Percentiles rank a stretch among this genome's conserved stretches.
Evolutionary conservation across 2,113 vertebrate species (phyloP).

Genomic region (Cranoglanis bouderius): DNA sequence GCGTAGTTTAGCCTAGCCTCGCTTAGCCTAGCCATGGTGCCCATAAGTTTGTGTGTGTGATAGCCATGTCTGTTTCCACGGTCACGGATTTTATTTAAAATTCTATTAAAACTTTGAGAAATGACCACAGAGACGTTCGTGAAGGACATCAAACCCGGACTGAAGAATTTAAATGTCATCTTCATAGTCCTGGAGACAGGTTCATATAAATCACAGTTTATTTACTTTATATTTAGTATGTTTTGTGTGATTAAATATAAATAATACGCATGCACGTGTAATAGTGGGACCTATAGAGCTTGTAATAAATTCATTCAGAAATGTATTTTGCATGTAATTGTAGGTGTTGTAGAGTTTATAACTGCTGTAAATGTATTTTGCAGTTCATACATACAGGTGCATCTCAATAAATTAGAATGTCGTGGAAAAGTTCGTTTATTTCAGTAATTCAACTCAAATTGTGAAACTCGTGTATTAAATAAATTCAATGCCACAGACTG

Average conservation of each 20-base stretch:
- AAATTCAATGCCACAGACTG: too few relatives aligned
- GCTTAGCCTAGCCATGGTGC: background rate
- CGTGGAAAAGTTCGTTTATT: too few relatives aligned
- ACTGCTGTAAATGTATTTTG: background rate
- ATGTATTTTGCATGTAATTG: background rate
- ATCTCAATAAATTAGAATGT: too few relatives aligned
- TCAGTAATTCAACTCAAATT: too few relatives aligned
- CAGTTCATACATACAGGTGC: background rate
- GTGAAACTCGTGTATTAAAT: too few relatives aligned
- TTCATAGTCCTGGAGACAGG: slow-evolving; percentile 87
- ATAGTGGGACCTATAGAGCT: background rate
- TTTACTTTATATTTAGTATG: background rate
- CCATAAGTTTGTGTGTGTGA: background rate
- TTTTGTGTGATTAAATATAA: background rate
- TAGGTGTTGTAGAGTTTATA: background rate
- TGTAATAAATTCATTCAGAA: background rate
- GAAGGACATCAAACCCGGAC: slow-evolving; percentile 83
- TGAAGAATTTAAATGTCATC: slow-evolving; percentile 83
- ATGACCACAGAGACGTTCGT: slow-evolving; percentile 57
- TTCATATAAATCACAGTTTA: slow-evolving; percentile 49
- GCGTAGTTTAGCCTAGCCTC: background rate
- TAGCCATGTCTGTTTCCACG: background rate
- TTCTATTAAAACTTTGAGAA: background rate
- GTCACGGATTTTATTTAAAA: background rate
- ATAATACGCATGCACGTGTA: background rate